phyloP scores from a whole-genome alignment of 2,888 invertebrate species.

The Linnaemya tessellans region DNA sequence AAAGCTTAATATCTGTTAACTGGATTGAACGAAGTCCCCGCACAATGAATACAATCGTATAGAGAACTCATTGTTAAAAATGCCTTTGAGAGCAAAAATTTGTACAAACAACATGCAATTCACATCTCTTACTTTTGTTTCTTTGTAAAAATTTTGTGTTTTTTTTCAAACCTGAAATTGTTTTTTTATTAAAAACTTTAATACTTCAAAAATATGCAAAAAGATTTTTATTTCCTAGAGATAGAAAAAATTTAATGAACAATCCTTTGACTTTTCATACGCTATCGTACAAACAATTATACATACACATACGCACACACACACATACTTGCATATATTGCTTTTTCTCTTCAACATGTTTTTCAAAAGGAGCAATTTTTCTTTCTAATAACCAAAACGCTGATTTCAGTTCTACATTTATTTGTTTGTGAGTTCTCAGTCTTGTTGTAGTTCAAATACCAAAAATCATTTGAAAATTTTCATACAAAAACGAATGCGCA shows the following conservation, averaged over 20 bases:
- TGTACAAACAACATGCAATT: neutral
- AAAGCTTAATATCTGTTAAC: no score
- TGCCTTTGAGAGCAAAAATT: neutral
- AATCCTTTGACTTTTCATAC: constrained; percentile 29
- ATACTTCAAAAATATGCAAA: neutral
- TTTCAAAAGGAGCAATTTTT: neutral
- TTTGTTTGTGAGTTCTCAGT: constrained; percentile 8
- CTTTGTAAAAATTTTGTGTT: neutral
- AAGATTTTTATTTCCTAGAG: constrained; percentile 3
- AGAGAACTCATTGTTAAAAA: neutral
- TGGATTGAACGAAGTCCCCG: no score
- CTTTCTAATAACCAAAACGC: neutral
- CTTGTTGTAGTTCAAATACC: neutral
- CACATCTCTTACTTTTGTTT: neutral
- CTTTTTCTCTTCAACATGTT: neutral
- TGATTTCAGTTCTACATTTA: neutral
- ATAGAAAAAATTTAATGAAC: neutral
- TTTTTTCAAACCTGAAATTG: neutral
- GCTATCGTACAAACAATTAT: no score
- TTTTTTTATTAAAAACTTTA: neutral
- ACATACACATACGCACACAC: neutral
- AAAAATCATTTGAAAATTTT: constrained; percentile 33
- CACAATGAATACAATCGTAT: neutral
- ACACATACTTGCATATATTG: neutral
- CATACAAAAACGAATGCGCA: constrained; percentile 7